Percentiles rank a stretch among this genome's conserved stretches.
These are phyloP conservation scores for Onthophagus taurus DNA, from an alignment of 1,140 invertebrate species.

Conservation along the genomic window DNA sequence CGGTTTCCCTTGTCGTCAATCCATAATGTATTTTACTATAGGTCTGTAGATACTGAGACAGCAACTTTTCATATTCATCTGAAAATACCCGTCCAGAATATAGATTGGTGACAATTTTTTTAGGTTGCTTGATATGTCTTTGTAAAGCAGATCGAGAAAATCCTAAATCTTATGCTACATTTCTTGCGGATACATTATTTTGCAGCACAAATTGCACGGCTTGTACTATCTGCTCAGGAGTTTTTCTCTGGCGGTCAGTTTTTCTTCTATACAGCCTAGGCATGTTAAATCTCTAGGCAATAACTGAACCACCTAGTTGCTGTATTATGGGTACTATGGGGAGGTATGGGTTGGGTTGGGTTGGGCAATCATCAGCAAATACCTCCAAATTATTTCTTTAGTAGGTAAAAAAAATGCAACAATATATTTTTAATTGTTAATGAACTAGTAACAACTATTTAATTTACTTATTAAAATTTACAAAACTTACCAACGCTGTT, in stretches of 20 bases:
- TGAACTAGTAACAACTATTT: no score
- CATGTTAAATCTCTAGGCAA: conserved; percentile 1
- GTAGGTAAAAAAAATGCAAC: no score
- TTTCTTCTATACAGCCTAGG: conserved; percentile 2
- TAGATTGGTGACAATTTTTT: background rate
- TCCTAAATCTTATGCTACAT: background rate
- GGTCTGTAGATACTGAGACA: conserved; percentile 4
- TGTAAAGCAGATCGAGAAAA: background rate
- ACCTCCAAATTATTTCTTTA: no score
- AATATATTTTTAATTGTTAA: no score
- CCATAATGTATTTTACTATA: conserved; percentile 11
- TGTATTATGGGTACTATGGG: no score
- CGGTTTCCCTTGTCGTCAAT: background rate
- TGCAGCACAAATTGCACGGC: conserved; percentile 6
- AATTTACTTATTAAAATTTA: no score
- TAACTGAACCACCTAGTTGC: no score
- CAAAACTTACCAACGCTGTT: no score
- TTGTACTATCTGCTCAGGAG: conserved; percentile 5
- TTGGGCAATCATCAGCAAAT: no score
- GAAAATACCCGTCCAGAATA: conserved; percentile 9
- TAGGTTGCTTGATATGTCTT: background rate
- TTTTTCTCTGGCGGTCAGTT: conserved; percentile 7
- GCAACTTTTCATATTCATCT: conserved; percentile 1
- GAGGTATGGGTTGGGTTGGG: no score
- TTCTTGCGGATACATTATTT: conserved; percentile 5